Conservation (phyloP, 2,797 vertebrate genomes). For the Notoglanidium macrostoma region DNA sequence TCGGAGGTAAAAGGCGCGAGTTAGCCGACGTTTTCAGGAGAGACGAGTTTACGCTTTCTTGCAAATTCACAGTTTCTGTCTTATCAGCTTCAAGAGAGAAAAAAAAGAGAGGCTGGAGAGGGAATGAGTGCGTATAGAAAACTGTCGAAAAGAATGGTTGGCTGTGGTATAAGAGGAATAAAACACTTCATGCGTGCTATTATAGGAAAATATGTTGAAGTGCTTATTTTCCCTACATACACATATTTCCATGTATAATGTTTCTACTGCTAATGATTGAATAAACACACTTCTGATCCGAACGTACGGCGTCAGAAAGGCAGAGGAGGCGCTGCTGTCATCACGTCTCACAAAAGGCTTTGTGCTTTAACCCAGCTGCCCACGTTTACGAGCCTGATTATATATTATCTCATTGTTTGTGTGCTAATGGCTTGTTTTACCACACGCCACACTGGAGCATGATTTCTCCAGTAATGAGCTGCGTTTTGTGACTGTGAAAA, state of each 20-base stretch:
- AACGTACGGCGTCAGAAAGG: not conserved
- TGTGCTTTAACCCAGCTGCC: constrained; percentile 47
- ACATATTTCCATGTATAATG: not conserved
- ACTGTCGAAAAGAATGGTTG: no score
- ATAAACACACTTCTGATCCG: not conserved
- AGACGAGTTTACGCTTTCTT: not conserved
- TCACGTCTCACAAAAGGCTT: not conserved
- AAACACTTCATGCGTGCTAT: not conserved
- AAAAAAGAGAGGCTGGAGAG: not conserved
- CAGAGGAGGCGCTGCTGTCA: not conserved
- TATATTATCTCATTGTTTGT: constrained; percentile 51
- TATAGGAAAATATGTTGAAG: not conserved
- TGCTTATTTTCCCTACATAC: not conserved
- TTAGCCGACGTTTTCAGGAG: not conserved
- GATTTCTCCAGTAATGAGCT: constrained; percentile 53
- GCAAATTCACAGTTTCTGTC: not conserved
- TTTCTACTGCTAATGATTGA: not conserved
- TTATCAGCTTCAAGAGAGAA: not conserved
- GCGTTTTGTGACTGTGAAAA: constrained; percentile 42
- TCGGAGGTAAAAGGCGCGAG: not conserved
- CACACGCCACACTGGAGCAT: constrained; percentile 43
- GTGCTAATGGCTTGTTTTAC: constrained; percentile 50
- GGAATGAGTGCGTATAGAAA: not conserved
- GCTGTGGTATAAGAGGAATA: no score
- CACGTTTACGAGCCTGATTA: constrained; percentile 48